Conservation (phyloP, 2,888 invertebrate species). For the Crepidodera aurea region DNA sequence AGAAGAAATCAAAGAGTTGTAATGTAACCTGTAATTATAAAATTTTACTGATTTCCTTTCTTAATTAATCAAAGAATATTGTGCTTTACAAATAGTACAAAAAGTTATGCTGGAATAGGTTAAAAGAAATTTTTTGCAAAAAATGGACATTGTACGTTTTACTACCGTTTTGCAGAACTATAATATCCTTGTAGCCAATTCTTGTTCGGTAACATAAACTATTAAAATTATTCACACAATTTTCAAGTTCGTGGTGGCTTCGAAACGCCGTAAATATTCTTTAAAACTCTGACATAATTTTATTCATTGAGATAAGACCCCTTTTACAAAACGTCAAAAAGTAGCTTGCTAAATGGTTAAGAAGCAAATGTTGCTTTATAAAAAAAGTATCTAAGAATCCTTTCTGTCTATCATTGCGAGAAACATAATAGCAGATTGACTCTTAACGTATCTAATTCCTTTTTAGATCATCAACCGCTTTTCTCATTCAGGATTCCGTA, state of each 20-base stretch:
- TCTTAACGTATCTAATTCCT: slow-evolving; percentile 60
- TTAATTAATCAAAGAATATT: no score
- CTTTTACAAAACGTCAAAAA: slow-evolving; percentile 45
- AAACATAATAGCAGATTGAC: slow-evolving; percentile 58
- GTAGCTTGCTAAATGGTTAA: slow-evolving; percentile 58
- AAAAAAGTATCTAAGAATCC: slow-evolving; percentile 53
- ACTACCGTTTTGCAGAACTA: no score
- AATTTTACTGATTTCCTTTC: no score
- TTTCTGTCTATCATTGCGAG: slow-evolving; percentile 59
- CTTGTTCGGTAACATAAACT: no score
- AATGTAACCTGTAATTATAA: no score
- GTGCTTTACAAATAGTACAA: no score
- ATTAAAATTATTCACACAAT: background rate
- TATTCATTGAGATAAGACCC: slow-evolving; percentile 34
- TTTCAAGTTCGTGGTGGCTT: background rate
- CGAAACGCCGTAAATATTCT: background rate
- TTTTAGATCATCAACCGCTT: slow-evolving; percentile 47
- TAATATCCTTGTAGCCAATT: no score
- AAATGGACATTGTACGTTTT: no score
- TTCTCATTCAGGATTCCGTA: slow-evolving; percentile 29
- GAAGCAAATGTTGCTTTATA: slow-evolving; percentile 44
- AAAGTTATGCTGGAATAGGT: no score
- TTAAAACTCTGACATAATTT: background rate
- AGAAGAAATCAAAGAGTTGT: no score
- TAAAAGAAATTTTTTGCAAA: no score